Conservation (phyloP, 2,888 invertebrate species). For the Machimus atricapillus region DNA sequence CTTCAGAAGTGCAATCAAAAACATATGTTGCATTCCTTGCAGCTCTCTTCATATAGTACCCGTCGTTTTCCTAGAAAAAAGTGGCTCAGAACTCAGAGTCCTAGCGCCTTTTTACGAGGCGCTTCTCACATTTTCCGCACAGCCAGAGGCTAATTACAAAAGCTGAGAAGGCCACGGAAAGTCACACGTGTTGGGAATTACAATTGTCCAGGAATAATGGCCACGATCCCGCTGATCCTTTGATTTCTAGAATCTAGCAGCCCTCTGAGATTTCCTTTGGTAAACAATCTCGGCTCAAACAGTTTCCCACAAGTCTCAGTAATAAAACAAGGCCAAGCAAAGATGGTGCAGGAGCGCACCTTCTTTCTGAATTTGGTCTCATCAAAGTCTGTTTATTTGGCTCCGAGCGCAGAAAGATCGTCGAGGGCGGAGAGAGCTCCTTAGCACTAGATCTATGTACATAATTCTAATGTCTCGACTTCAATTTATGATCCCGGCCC, state of each 20-base stretch:
- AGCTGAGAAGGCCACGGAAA: neutral
- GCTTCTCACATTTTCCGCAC: conserved; percentile 4
- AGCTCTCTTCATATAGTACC: neutral
- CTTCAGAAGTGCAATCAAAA: neutral
- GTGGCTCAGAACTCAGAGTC: neutral
- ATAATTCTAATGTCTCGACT: neutral
- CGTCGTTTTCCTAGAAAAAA: neutral
- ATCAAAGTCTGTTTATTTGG: conserved; percentile 8
- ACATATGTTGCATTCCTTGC: neutral
- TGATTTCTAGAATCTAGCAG: neutral
- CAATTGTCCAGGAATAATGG: neutral
- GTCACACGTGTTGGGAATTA: neutral
- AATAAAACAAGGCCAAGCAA: neutral
- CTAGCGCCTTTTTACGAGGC: conserved; percentile 9
- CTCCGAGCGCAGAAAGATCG: neutral
- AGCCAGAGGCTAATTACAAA: neutral
- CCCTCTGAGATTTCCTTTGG: neutral
- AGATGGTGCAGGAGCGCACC: neutral
- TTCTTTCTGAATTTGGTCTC: neutral
- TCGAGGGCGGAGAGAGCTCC: neutral
- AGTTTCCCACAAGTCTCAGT: neutral
- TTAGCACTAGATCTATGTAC: neutral
- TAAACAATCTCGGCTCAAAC: neutral
- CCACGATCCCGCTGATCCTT: neutral
- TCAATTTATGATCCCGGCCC: neutral